Percentiles rank a stretch among this genome's conserved stretches.
Evolutionary conservation across 2,888 invertebrate species (phyloP).

Genomic region (Drosophila heteroneura): DNA sequence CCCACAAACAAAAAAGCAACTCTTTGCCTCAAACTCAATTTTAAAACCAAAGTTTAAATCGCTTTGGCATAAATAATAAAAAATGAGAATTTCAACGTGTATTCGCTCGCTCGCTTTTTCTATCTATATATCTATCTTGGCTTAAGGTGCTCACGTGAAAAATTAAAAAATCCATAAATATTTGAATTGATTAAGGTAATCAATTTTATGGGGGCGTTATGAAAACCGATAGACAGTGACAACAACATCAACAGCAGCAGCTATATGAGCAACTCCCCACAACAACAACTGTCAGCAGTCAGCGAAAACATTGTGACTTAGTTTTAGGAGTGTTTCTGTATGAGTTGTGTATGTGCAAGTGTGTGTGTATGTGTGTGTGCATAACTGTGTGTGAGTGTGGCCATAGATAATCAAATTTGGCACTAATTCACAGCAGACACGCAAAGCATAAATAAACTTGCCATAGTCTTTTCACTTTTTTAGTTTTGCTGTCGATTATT

Average conservation of each 20-base stretch:
- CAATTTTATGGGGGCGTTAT: constrained; percentile 70
- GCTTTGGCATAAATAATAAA: constrained; percentile 42
- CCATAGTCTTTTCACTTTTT: constrained; percentile 60
- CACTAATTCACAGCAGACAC: constrained; percentile 81
- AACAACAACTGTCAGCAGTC: constrained; percentile 37
- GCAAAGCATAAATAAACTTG: constrained; percentile 81
- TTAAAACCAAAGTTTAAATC: constrained; percentile 40
- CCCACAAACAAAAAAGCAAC: neutral
- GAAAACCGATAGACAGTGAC: constrained; percentile 24
- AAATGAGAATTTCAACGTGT: neutral
- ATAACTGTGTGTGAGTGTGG: constrained; percentile 50
- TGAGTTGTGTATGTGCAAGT: constrained; percentile 24
- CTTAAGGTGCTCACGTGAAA: constrained; percentile 15
- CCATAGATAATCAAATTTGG: constrained; percentile 81
- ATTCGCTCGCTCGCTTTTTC: too few relatives aligned
- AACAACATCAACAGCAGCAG: constrained; percentile 35
- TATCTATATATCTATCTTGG: neutral
- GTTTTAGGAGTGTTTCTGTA: constrained; percentile 67
- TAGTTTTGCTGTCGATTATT: constrained; percentile 47
- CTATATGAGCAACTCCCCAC: constrained; percentile 22
- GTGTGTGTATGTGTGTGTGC: constrained; percentile 13
- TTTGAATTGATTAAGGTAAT: constrained; percentile 73
- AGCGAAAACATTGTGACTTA: constrained; percentile 63
- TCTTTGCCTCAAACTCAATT: neutral
- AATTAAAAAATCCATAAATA: constrained; percentile 63